These are phyloP conservation scores for Chrysolina haemoptera DNA, from an alignment of 2,888 invertebrate genomes.

Conservation along the genomic window DNA sequence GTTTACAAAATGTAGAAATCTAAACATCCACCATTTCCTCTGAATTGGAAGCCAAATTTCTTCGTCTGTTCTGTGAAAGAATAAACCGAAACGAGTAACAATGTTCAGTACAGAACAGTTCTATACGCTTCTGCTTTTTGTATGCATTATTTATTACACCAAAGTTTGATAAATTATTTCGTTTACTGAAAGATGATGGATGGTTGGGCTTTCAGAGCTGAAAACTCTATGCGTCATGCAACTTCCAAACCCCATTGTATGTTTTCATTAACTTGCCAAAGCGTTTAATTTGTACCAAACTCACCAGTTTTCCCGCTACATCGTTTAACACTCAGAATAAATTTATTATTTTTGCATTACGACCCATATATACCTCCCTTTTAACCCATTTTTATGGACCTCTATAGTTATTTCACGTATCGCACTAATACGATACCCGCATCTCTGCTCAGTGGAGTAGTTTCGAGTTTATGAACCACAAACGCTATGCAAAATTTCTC, in stretches of 20 bases:
- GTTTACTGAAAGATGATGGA: constrained; percentile 54
- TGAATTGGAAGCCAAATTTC: neutral
- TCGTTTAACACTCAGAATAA: constrained; percentile 49
- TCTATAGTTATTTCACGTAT: neutral
- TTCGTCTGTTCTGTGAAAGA: constrained; percentile 5
- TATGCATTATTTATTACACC: constrained; percentile 53
- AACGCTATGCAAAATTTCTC: neutral
- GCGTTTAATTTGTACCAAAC: constrained; percentile 52
- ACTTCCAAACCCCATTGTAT: constrained; percentile 55
- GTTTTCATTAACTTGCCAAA: constrained; percentile 52
- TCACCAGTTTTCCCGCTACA: constrained; percentile 47
- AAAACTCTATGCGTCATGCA: constrained; percentile 55
- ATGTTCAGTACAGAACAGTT: constrained; percentile 3
- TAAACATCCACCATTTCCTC: neutral
- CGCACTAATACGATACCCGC: neutral
- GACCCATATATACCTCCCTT: constrained; percentile 33
- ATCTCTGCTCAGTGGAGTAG: constrained; percentile 3
- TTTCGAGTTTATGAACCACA: neutral
- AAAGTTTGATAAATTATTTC: constrained; percentile 56
- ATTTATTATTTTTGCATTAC: constrained; percentile 47
- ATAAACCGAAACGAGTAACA: constrained; percentile 1
- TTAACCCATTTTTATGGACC: constrained; percentile 22
- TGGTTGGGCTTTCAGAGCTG: constrained; percentile 50
- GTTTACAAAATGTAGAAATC: too few relatives aligned
- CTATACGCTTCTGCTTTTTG: constrained; percentile 40